phyloP scores from a whole-genome alignment of 64 coral and sea anemone species.

The Platygyra sinensis region DNA sequence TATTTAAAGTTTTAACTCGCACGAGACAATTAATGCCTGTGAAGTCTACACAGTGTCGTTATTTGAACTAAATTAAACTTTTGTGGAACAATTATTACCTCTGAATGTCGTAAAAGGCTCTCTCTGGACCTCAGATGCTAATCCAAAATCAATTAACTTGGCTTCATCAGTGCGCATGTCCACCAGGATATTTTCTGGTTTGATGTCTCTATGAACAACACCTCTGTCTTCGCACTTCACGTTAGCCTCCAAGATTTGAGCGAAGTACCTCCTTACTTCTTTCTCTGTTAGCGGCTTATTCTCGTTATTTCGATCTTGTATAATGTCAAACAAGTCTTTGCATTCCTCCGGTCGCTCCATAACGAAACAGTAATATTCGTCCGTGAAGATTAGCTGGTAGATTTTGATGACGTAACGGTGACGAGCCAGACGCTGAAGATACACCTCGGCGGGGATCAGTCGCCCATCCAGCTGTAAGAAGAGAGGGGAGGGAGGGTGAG shows the following conservation, averaged over 20 bases:
- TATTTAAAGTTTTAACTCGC: no score
- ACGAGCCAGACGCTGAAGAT: not conserved
- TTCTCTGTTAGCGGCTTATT: not conserved
- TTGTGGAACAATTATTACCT: not conserved
- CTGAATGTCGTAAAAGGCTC: conserved; percentile 2
- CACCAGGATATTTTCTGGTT: conserved; percentile 23
- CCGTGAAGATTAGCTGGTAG: not conserved
- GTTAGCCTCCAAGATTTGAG: conserved; percentile 10
- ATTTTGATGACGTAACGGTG: conserved; percentile 3
- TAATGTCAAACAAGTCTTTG: conserved; percentile 12
- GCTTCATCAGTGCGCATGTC: not conserved
- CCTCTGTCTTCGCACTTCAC: conserved; percentile 11
- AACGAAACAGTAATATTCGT: conserved; percentile 6
- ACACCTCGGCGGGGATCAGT: conserved; percentile 14
- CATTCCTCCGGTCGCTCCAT: conserved; percentile 20
- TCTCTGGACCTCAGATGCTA: conserved; percentile 8
- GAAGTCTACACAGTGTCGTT: not conserved
- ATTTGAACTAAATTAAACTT: not conserved
- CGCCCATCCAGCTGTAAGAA: not conserved
- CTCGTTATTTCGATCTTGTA: not conserved
- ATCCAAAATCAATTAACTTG: conserved; percentile 17
- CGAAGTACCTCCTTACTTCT: conserved; percentile 4
- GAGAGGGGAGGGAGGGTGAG: not conserved
- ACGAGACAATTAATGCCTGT: not conserved
- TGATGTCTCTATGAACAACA: not conserved